Evolutionary conservation across 2,113 vertebrate genomes (phyloP).

Genomic region (Cromileptes altivelis): DNA sequence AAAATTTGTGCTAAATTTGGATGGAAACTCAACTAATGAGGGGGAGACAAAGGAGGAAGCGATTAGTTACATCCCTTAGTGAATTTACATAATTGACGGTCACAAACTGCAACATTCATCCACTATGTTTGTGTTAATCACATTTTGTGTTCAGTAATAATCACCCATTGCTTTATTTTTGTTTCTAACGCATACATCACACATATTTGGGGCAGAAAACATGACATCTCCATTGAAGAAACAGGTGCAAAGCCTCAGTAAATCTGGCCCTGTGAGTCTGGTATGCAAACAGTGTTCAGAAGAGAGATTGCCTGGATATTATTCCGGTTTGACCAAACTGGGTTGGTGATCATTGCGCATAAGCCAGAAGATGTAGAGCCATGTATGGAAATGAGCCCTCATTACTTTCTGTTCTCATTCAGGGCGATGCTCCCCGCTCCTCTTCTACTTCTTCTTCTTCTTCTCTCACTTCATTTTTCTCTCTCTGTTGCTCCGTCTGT

Average conservation of each 20-base stretch:
- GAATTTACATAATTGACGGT: no score
- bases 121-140: neutral
- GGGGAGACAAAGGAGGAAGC: no score
- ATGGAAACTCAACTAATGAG: no score
- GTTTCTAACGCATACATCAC: neutral
- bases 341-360: slow-evolving; percentile 24
- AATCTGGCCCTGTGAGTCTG: neutral
- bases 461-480: slow-evolving; percentile 59
- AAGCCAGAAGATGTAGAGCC: slow-evolving; percentile 41
- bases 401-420: slow-evolving; percentile 69
- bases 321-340: slow-evolving; percentile 33
- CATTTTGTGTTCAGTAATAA: neutral
- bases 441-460: neutral
- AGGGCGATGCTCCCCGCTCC: slow-evolving; percentile 35
- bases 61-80: no score
- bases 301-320: neutral
- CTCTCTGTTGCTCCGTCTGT: slow-evolving; percentile 58
- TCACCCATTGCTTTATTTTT: neutral
- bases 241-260: neutral
- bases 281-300: neutral
- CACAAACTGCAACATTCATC: neutral
- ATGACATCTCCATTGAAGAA: neutral
- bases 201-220: neutral
- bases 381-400: slow-evolving; percentile 72
- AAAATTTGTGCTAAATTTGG: no score